Conservation (phyloP, 2,113 vertebrate species). For the Oreochromis tanganicae region DNA sequence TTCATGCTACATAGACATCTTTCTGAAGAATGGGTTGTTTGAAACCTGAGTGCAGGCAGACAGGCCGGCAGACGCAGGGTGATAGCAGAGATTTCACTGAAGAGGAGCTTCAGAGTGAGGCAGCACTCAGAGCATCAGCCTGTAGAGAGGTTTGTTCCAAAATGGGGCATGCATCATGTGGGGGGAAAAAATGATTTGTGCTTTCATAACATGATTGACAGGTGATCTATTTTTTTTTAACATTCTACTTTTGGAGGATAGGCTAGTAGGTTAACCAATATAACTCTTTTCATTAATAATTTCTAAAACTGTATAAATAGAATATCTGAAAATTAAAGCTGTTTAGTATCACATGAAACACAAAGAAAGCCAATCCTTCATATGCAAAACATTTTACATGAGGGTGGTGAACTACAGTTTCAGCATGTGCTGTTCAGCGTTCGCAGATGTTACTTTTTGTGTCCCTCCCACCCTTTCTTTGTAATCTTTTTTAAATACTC, state of each 20-base stretch:
- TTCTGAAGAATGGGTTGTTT: constrained; percentile 6
- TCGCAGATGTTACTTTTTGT: constrained; percentile 7
- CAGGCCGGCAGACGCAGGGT: background rate
- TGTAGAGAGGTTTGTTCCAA: constrained; percentile 6
- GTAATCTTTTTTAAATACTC: constrained; percentile 45
- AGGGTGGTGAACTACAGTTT: background rate
- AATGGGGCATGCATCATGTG: constrained; percentile 17
- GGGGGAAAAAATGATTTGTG: background rate
- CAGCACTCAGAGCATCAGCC: background rate
- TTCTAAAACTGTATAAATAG: background rate
- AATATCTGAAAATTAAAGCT: background rate
- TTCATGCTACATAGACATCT: constrained; percentile 31
- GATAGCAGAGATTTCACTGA: constrained; percentile 14
- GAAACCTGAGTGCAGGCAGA: constrained; percentile 9
- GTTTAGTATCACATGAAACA: background rate
- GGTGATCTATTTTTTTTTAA: background rate
- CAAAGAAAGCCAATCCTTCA: background rate
- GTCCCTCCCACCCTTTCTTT: background rate
- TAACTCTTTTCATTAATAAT: background rate
- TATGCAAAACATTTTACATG: background rate
- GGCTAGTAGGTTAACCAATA: background rate
- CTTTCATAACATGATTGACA: background rate
- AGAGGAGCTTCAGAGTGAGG: background rate
- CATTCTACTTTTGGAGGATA: background rate
- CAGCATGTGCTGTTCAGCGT: background rate